Conservation (phyloP, 2,797 vertebrate species). For the Enteromius paludinosus region DNA sequence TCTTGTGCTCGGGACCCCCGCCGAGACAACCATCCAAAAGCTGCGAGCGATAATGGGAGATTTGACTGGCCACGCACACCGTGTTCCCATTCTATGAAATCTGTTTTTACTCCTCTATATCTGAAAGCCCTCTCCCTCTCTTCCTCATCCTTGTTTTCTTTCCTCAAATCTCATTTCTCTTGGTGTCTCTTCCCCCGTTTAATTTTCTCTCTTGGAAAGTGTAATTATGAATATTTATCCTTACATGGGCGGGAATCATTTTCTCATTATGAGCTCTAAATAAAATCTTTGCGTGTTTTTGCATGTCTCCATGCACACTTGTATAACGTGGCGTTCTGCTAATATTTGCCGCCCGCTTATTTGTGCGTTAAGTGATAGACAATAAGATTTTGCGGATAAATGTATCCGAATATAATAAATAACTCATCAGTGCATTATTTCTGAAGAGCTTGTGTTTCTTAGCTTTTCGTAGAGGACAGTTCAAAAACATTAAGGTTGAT, state of each 20-base stretch:
- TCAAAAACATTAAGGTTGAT: background rate
- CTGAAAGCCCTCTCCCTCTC: slow-evolving; percentile 18
- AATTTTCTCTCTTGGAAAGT: slow-evolving; percentile 53
- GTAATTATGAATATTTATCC: slow-evolving; percentile 76
- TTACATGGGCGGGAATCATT: slow-evolving; percentile 78
- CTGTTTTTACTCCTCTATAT: slow-evolving; percentile 39
- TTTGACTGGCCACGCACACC: slow-evolving; percentile 64
- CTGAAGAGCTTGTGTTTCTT: background rate
- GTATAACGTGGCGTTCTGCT: background rate
- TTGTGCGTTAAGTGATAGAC: background rate
- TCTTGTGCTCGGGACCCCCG: slow-evolving; percentile 43
- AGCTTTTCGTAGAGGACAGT: background rate
- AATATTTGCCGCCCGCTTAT: slow-evolving; percentile 1
- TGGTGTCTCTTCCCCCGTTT: slow-evolving; percentile 63
- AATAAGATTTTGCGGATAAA: background rate
- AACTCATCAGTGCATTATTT: background rate
- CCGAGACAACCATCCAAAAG: slow-evolving; percentile 62
- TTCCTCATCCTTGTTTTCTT: slow-evolving; percentile 38
- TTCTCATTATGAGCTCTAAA: slow-evolving; percentile 55
- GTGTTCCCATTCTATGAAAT: slow-evolving; percentile 35
- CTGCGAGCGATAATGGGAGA: slow-evolving; percentile 76
- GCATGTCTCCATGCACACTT: slow-evolving; percentile 5
- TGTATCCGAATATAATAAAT: background rate
- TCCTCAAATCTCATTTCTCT: slow-evolving; percentile 30
- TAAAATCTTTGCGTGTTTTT: slow-evolving; percentile 56